Conservation (phyloP, 2,797 vertebrate species). For the Limnodromus scolopaceus region DNA sequence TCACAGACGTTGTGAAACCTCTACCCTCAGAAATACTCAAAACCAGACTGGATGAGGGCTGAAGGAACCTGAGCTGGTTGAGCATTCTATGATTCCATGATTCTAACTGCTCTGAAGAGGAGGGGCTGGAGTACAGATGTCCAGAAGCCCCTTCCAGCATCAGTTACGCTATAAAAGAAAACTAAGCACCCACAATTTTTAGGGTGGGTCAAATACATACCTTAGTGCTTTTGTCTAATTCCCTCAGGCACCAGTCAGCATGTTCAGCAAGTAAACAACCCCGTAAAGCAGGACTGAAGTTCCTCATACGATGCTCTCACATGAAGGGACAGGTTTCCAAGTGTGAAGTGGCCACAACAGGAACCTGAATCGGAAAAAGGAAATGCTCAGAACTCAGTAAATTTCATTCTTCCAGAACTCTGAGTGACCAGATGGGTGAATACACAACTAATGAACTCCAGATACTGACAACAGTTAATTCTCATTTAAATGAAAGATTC, state of each 20-base stretch:
- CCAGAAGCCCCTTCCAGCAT: neutral
- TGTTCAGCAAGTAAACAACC: neutral
- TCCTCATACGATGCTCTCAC: neutral
- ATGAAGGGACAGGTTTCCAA: neutral
- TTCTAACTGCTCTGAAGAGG: neutral
- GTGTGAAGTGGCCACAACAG: neutral
- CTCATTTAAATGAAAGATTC: neutral
- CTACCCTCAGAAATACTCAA: neutral
- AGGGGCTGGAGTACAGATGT: neutral
- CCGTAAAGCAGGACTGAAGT: neutral
- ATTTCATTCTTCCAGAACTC: neutral
- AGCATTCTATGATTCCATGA: no score
- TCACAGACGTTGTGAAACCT: neutral
- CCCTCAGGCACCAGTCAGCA: neutral
- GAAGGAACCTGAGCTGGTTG: neutral
- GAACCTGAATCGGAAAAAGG: neutral
- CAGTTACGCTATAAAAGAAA: neutral
- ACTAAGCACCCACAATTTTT: neutral
- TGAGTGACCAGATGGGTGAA: neutral
- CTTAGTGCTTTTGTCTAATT: neutral
- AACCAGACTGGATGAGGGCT: neutral
- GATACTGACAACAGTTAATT: neutral
- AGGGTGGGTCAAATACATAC: neutral
- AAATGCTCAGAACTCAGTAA: neutral
- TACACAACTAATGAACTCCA: neutral